phyloP scores from a whole-genome alignment of 2,797 vertebrate species.

The Vireo griseus region DNA sequence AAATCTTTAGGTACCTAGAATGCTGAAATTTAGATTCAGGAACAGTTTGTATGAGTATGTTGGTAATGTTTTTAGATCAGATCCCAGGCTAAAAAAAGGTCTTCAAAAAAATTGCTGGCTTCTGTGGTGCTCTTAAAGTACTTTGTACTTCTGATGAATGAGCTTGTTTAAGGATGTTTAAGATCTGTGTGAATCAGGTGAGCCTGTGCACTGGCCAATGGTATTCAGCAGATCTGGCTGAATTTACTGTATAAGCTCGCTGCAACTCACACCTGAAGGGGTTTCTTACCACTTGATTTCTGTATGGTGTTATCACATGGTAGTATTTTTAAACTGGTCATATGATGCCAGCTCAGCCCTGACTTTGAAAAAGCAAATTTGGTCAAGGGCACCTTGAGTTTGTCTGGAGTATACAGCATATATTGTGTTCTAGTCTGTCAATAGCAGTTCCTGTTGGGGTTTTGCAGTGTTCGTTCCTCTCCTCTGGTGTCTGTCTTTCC shows the following conservation, averaged over 20 bases:
- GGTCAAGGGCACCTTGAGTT: neutral
- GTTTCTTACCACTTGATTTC: neutral
- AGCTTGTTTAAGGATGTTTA: neutral
- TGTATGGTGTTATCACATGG: neutral
- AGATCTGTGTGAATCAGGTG: accelerated
- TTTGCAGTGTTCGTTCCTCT: neutral
- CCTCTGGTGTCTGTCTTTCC: neutral
- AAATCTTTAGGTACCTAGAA: neutral
- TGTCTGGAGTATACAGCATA: neutral
- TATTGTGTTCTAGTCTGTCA: neutral
- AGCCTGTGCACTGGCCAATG: neutral
- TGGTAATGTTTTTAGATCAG: neutral
- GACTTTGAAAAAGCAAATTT: neutral
- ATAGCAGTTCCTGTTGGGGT: neutral
- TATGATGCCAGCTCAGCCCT: neutral
- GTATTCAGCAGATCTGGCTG: neutral
- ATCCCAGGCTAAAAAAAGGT: neutral
- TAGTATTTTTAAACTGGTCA: neutral
- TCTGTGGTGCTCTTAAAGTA: neutral
- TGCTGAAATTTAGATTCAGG: neutral
- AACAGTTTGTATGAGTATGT: neutral
- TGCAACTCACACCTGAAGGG: neutral
- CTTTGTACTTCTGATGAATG: neutral
- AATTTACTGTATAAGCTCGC: neutral
- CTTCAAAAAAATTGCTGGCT: neutral